Conservation (phyloP, 2,797 vertebrate species). For the Pitangus sulphuratus region DNA sequence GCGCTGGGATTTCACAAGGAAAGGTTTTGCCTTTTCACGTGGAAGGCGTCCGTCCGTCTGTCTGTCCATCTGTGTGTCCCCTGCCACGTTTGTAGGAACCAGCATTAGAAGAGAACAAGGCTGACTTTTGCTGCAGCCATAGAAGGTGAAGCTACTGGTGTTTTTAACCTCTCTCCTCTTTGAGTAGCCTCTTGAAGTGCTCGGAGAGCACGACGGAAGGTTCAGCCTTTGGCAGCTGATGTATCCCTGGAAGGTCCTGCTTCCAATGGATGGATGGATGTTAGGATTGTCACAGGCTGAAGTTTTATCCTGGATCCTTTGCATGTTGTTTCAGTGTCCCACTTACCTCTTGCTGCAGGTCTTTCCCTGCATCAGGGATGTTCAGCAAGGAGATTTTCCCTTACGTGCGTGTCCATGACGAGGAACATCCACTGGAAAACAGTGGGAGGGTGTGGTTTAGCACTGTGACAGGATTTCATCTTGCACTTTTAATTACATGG, state of each 20-base stretch:
- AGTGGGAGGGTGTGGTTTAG: accelerated
- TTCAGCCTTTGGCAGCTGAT: neutral
- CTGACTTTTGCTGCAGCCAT: neutral
- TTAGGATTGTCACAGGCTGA: neutral
- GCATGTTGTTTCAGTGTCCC: neutral
- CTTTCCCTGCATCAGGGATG: accelerated
- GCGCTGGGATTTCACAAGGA: neutral
- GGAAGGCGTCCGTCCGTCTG: neutral
- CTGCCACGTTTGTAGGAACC: neutral
- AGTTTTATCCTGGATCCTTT: neutral
- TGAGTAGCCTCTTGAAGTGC: accelerated
- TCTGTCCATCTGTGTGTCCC: neutral
- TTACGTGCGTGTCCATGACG: accelerated
- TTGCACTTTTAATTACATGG: neutral
- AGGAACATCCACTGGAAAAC: neutral
- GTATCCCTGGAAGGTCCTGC: neutral
- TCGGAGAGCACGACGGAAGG: neutral
- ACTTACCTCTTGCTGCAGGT: neutral
- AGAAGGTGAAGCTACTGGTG: neutral
- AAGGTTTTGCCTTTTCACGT: neutral
- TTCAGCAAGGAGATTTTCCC: neutral
- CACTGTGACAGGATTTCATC: neutral
- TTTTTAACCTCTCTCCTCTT: neutral
- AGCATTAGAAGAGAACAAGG: neutral
- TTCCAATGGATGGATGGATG: neutral